phyloP scores from a whole-genome alignment of 2,888 invertebrate genomes.

The Tetranychus truncatus region DNA sequence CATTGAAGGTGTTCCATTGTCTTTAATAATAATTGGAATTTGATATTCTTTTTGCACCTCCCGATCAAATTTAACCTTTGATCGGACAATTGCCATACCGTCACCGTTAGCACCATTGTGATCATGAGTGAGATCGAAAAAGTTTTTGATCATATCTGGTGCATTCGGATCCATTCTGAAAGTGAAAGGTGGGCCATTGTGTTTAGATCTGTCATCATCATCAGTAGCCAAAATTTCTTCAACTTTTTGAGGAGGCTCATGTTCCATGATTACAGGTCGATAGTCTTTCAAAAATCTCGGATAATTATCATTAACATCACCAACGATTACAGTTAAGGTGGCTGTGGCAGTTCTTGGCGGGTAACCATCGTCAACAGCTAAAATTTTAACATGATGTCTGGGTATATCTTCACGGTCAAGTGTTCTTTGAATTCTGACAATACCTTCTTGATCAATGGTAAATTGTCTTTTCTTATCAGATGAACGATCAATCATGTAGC shows the following conservation, averaged over 20 bases:
- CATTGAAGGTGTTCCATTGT: constrained; percentile 88
- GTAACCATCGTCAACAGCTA: constrained; percentile 82
- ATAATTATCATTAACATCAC: constrained; percentile 85
- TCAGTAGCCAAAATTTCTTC: constrained; percentile 82
- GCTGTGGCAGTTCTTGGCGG: constrained; percentile 85
- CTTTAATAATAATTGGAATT: constrained; percentile 90
- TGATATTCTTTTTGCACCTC: constrained; percentile 89
- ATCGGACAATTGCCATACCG: constrained; percentile 92
- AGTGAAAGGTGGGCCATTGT: constrained; percentile 90
- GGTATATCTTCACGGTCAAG: constrained; percentile 86
- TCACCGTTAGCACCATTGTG: constrained; percentile 92
- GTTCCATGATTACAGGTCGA: constrained; percentile 76
- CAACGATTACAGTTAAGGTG: constrained; percentile 76
- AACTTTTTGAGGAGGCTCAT: constrained; percentile 72
- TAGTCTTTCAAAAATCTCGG: constrained; percentile 73
- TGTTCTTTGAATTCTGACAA: constrained; percentile 75
- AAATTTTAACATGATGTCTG: constrained; percentile 81
- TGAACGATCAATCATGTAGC: constrained; percentile 68
- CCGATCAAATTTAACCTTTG: constrained; percentile 74
- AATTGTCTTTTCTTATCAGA: constrained; percentile 85
- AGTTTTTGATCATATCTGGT: constrained; percentile 75
- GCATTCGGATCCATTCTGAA: constrained; percentile 81
- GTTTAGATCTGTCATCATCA: constrained; percentile 78
- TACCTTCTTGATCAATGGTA: constrained; percentile 80
- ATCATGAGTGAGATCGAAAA: constrained; percentile 90